These are phyloP conservation scores for Protophormia terraenovae DNA, from an alignment of 2,888 invertebrate species.

Conservation along the genomic window DNA sequence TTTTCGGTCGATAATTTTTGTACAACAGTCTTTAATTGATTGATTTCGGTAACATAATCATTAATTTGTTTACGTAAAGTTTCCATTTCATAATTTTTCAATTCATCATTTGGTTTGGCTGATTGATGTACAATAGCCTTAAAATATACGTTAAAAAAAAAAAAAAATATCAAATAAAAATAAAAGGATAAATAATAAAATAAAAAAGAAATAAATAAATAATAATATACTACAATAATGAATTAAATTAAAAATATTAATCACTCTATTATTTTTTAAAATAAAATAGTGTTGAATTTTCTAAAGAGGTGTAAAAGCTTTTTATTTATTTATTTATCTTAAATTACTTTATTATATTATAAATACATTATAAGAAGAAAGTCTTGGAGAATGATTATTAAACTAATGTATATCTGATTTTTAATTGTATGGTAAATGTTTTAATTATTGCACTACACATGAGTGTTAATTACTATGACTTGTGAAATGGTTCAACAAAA, in stretches of 20 bases:
- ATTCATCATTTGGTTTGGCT: slow-evolving; percentile 70
- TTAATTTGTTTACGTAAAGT: slow-evolving; percentile 79
- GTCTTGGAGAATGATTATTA: too few relatives aligned
- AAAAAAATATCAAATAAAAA: slow-evolving; percentile 46
- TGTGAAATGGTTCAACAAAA: not conserved
- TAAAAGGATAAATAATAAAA: slow-evolving; percentile 57
- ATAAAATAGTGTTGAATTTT: not conserved
- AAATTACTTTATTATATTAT: slow-evolving; percentile 18
- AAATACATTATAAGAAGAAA: not conserved
- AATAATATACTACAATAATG: not conserved
- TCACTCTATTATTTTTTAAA: not conserved
- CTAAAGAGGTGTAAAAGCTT: slow-evolving; percentile 55
- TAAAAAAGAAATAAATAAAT: slow-evolving; percentile 53
- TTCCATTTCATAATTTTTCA: slow-evolving; percentile 77
- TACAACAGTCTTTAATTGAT: slow-evolving; percentile 83
- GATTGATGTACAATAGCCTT: slow-evolving; percentile 77
- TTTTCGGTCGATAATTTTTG: slow-evolving; percentile 91
- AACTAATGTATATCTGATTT: too few relatives aligned
- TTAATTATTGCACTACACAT: too few relatives aligned
- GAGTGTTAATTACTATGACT: too few relatives aligned
- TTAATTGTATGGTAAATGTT: too few relatives aligned
- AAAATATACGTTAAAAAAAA: slow-evolving; percentile 58
- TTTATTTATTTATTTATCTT: slow-evolving; percentile 32
- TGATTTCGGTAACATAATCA: slow-evolving; percentile 79
- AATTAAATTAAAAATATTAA: not conserved